Base-by-base conservation (phyloP, 2,113 vertebrate genomes). In the Nestor notabilis region DNA sequence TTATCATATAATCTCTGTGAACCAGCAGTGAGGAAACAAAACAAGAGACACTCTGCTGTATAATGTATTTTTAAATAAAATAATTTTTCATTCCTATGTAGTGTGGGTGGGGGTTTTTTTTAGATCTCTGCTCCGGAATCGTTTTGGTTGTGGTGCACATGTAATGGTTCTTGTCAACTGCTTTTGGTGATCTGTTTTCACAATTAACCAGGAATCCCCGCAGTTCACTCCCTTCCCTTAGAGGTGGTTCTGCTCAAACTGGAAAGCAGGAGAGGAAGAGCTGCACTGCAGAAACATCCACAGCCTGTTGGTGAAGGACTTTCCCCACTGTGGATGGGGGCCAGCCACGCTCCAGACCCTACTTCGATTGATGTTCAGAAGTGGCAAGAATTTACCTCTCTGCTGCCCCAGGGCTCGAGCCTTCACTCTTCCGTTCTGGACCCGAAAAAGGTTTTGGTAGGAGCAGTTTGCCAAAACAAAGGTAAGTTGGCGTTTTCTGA, bases 21-120 rank as follows among this genome's bases (percentile, higher is more conserved):
- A 97, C 97, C 95, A 98, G 94, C 97, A 97, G 97, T 98, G 95
- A 97, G 95, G 97, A 95, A 97, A 95, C 82, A 91, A 96, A 96
- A 91, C 88, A 91, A 96, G 97, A 96, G 91, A 97, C 95, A 97
- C 97, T 96, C 98, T 97, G 96, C 98, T 98, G 97, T 98, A 97
- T 97, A 97, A 97, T 97, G 98, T 98, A 98, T 98, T 98, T 98
- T 98, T 98, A 98, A 98, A 98, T 98, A 98, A 98, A 98, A 98
- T 93, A 97, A 97, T 95, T 97, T 95, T 93, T 95, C 83, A 87
- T 76, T 70, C 83, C 71, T 55, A 44, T 74, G 44, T 44, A 53
- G 83, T 81, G 83, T 81, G 56, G 56, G 56, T 58, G 56, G 56
- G 56, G 56, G 24, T 63, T 85, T 79, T 94, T 87, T 79, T 58